Evolutionary conservation across 1,140 invertebrate species (phyloP), one percentile per base, ranked within the genome.

Genomic region (Anoplolepis gracilipes): DNA sequence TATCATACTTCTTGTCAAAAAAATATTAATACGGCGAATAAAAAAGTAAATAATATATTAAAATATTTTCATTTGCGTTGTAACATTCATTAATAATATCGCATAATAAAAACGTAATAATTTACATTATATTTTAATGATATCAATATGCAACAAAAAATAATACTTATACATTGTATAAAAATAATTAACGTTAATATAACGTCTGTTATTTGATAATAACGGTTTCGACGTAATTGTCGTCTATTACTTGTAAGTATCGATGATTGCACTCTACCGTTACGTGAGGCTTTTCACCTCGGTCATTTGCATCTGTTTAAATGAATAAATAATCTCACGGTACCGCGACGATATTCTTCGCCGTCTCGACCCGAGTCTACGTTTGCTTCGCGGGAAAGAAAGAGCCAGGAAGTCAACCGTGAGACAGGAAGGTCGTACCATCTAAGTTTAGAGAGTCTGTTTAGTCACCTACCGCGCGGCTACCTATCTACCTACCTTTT

Each of bases 391-490:
- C 28, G 25, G 57, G 53, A 30, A 75, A 59, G 55, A 75, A 75
- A 59, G 53, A 78, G 65, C 62, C 76, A 61, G 87, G 76, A 86
- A 89, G 59, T 76, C 42, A 61, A 42, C 42, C 78, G 82, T 55
- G 77, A 88, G 85, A 76, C 78, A 84, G 85, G 69, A 75, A 89
- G 85, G 85, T 87, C 75, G 77, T 70, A 30, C 42, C 46, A 62
- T 90, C 87, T 85, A 87, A 90, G 86, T 88, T 90, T 85, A 79
- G 84, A 90, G 85, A 90, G 85, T 89, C 72, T 55, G 85, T 90
- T 87, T 90, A 89, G 85, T 84, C 85, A 70, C 64, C 86, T 84
- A 84, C 85, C 72, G 53, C 77, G 46, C 46, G 46, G 46, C 46
- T 49, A 49, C 46, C 46, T 49, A 49, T 49, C 16, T 19, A 49